Percentiles rank a stretch among this genome's conserved stretches.
Conservation (phyloP, 2,113 vertebrate genomes). For the Pao palembangensis region DNA sequence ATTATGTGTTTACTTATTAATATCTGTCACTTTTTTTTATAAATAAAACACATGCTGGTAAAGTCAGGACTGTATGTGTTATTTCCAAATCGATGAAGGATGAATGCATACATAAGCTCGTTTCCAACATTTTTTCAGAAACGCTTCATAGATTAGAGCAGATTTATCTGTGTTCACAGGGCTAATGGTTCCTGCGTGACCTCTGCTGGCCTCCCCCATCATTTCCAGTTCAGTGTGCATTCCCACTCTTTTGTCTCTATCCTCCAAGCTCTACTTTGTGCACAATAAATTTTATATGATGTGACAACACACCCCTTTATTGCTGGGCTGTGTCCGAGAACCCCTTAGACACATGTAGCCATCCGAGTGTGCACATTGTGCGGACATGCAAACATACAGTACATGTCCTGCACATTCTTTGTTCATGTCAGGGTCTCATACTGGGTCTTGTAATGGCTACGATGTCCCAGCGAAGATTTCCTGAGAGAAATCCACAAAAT, state of each 20-base stretch:
- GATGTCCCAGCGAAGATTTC: too few species aligned
- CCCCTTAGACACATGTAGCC: too few species aligned
- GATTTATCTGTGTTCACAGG: background rate
- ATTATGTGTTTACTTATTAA: conserved; percentile 54
- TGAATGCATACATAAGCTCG: too few species aligned
- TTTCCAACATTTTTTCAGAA: background rate
- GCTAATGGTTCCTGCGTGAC: background rate
- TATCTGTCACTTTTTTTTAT: conserved; percentile 65
- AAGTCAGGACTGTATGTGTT: background rate
- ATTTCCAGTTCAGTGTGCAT: background rate
- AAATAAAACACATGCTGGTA: conserved; percentile 67
- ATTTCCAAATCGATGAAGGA: background rate
- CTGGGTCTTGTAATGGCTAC: too few species aligned
- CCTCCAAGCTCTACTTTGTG: background rate
- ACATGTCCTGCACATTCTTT: too few species aligned
- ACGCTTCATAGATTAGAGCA: background rate
- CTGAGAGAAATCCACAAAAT: too few species aligned
- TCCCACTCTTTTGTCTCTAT: background rate
- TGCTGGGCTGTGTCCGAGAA: too few species aligned
- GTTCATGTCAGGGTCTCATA: too few species aligned
- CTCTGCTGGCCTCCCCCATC: background rate
- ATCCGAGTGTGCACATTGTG: too few species aligned
- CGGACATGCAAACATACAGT: too few species aligned
- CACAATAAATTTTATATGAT: background rate
- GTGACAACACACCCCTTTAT: too few species aligned